Conservation (phyloP, 2,113 vertebrate genomes). For the Camelus bactrianus region DNA sequence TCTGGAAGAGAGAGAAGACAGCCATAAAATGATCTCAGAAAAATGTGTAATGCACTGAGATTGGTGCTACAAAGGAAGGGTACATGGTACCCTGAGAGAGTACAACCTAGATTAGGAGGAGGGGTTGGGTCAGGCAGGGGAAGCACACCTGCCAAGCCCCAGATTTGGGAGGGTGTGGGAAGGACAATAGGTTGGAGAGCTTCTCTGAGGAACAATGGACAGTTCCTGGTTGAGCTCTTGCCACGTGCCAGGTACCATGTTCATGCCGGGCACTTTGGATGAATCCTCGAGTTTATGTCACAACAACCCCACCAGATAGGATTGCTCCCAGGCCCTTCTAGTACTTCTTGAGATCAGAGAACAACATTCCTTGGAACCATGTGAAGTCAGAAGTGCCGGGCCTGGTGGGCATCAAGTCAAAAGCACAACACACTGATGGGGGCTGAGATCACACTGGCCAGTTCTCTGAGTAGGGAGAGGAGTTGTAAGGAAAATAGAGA, state of each 20-base stretch:
- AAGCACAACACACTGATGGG: background rate
- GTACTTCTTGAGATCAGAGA: background rate
- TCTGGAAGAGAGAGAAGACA: background rate
- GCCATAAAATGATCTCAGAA: background rate
- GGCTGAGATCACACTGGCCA: background rate
- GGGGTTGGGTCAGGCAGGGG: background rate
- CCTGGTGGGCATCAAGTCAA: background rate
- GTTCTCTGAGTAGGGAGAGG: background rate
- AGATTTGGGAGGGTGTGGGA: background rate
- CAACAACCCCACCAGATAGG: background rate
- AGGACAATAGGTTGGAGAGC: background rate
- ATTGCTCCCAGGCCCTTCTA: background rate
- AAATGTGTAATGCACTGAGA: background rate
- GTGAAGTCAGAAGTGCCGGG: background rate
- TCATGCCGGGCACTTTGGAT: background rate
- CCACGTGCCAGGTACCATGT: background rate
- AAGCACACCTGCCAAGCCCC: background rate
- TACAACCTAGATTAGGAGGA: background rate
- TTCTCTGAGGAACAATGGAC: background rate
- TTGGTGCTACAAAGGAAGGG: background rate
- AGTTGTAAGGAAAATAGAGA: background rate
- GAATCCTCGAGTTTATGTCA: background rate
- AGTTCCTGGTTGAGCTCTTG: accelerated
- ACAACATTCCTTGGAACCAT: background rate
- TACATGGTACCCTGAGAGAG: background rate